A percentile compares a stretch with the other conserved stretches of the same genome.
Evolutionary conservation across 2,797 vertebrate species (phyloP).

Genomic region (Eremophila alpestris): DNA sequence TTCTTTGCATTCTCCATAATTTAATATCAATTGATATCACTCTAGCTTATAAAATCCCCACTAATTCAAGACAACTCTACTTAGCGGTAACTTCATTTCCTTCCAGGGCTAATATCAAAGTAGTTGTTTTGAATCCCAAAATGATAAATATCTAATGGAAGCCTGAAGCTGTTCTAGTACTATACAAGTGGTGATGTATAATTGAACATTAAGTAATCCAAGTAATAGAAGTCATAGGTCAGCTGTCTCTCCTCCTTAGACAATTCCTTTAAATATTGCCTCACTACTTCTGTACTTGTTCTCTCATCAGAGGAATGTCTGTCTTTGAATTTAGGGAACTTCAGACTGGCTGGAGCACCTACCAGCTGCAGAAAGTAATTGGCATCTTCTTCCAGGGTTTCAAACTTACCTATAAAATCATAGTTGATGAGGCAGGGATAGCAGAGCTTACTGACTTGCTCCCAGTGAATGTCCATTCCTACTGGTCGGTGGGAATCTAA

Average conservation of each 20-base stretch:
- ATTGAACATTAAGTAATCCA: conserved; percentile 85
- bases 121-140: conserved; percentile 48
- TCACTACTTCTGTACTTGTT: conserved; percentile 76
- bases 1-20: conserved; percentile 42
- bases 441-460: conserved; percentile 79
- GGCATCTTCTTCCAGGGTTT: conserved; percentile 79
- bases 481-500: conserved; percentile 76
- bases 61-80: conserved; percentile 53
- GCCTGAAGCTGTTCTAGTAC: conserved; percentile 41
- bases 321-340: conserved; percentile 81
- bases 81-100: conserved; percentile 49
- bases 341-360: conserved; percentile 72
- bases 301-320: conserved; percentile 79
- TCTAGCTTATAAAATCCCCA: conserved; percentile 23
- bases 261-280: conserved; percentile 75
- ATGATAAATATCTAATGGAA: conserved; percentile 38
- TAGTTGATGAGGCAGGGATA: conserved; percentile 79
- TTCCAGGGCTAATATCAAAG: conserved; percentile 41
- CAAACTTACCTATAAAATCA: conserved; percentile 81
- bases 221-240: conserved; percentile 77
- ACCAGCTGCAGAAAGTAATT: conserved; percentile 78
- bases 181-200: conserved; percentile 75
- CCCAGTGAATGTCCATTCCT: conserved; percentile 85
- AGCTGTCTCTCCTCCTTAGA: conserved; percentile 71
- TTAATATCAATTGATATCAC: conserved; percentile 57